Evolutionary conservation across 53 echinoderm and acorn worm genomes (phyloP).

Genomic region (Henricia sp.): DNA sequence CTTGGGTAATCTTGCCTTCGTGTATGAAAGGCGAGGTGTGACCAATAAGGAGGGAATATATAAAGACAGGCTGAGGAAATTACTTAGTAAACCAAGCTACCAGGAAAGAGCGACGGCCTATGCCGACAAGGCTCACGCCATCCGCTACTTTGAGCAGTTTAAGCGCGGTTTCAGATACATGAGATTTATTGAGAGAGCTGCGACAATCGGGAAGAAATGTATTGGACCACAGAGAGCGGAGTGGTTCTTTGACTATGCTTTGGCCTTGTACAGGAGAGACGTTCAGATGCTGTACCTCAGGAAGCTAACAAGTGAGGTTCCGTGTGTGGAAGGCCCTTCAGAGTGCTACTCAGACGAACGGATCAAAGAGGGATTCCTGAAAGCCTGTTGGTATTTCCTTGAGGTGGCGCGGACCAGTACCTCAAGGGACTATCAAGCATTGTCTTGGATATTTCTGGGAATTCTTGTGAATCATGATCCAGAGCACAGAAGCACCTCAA

Average conservation of each 20-base stretch:
- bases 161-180: conserved; percentile 82
- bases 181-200: conserved; percentile 77
- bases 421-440: conserved; percentile 53
- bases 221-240: conserved; percentile 63
- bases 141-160: conserved; percentile 85
- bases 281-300: conserved; percentile 82
- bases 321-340: not conserved
- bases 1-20: conserved; percentile 60
- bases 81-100: conserved; percentile 44
- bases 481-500: conserved; percentile 29
- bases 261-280: conserved; percentile 81
- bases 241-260: conserved; percentile 90
- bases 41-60: conserved; percentile 15
- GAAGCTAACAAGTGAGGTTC: conserved; percentile 22
- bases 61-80: conserved; percentile 5
- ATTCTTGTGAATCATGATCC: conserved; percentile 80
- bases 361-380: conserved; percentile 65
- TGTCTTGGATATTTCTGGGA: conserved; percentile 88
- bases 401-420: conserved; percentile 63
- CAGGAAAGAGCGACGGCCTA: conserved; percentile 73
- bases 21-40: conserved; percentile 29
- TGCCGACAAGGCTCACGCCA: conserved; percentile 77
- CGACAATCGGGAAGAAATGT: conserved; percentile 67
- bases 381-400: conserved; percentile 66
- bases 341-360: conserved; percentile 34